These are phyloP conservation scores for Polia nebulosa DNA, from an alignment of 2,888 invertebrate genomes.

Conservation along the genomic window DNA sequence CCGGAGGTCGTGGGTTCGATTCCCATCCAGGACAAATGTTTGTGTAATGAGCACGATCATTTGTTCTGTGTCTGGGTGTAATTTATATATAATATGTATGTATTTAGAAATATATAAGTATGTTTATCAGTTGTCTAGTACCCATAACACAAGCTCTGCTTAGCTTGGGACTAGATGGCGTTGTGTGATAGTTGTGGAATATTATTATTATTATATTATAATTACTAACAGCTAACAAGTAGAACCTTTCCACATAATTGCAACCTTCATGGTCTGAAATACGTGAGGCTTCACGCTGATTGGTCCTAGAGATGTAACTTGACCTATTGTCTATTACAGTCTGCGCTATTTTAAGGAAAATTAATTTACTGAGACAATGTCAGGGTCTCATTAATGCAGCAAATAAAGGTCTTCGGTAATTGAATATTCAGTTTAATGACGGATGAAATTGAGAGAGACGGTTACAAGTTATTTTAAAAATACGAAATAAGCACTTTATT, in stretches of 20 bases:
- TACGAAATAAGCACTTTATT: slow-evolving; percentile 6
- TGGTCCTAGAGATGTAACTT: slow-evolving; percentile 57
- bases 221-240: no score
- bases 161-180: no score
- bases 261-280: slow-evolving; percentile 71
- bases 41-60: no score
- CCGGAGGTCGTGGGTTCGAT: no score
- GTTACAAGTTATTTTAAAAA: slow-evolving; percentile 16
- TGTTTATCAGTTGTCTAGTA: no score
- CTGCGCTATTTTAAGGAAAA: slow-evolving; percentile 53
- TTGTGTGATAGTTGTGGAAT: no score
- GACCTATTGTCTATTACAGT: slow-evolving; percentile 54
- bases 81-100: no score
- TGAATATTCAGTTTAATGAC: slow-evolving; percentile 6
- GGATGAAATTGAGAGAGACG: slow-evolving; percentile 2
- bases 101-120: no score
- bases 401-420: slow-evolving; percentile 22
- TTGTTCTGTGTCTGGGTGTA: no score
- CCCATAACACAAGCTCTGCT: no score
- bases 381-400: slow-evolving; percentile 40
- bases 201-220: no score
- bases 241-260: slow-evolving; percentile 65
- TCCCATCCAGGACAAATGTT: no score
- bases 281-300: slow-evolving; percentile 69
- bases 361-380: slow-evolving; percentile 47